These are phyloP conservation scores for Bombus confusus DNA, from an alignment of 1,140 invertebrate species.

Conservation along the genomic window DNA sequence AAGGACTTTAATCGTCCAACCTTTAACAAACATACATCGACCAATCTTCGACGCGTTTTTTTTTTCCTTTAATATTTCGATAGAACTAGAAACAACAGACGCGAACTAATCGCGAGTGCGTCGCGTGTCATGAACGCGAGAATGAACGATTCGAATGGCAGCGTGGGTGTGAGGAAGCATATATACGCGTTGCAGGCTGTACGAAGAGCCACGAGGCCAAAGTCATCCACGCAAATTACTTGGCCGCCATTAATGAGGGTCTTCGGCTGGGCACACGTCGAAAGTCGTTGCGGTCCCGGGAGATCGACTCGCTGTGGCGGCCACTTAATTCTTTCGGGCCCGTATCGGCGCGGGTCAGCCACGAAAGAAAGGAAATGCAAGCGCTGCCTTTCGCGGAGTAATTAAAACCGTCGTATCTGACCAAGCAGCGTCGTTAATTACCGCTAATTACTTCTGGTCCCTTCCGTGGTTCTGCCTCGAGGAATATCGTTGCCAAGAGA, in stretches of 20 bases:
- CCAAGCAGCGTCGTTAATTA: conserved; percentile 63
- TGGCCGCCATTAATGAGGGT: conserved; percentile 74
- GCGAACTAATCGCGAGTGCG: background rate
- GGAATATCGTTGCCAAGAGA: conserved; percentile 35
- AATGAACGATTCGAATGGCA: conserved; percentile 4
- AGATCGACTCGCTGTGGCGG: conserved; percentile 60
- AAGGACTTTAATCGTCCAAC: background rate
- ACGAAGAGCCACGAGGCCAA: conserved; percentile 49
- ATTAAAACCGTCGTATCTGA: conserved; percentile 67
- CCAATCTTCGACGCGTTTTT: background rate
- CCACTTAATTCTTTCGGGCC: conserved; percentile 60
- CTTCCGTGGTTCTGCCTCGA: conserved; percentile 20
- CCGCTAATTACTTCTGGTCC: conserved; percentile 61
- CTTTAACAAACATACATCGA: background rate
- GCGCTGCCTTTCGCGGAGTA: conserved; percentile 60
- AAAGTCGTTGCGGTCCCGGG: conserved; percentile 65
- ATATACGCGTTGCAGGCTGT: conserved; percentile 36
- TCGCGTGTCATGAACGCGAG: conserved; percentile 58
- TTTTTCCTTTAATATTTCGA: too few species aligned
- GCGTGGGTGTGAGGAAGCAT: conserved; percentile 68
- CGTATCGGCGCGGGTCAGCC: conserved; percentile 60
- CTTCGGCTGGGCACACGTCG: conserved; percentile 63
- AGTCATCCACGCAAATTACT: conserved; percentile 75
- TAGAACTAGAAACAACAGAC: background rate
- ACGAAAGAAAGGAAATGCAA: conserved; percentile 57